Conservation (phyloP, 2,113 vertebrate genomes). For the Oenanthe melanoleuca region DNA sequence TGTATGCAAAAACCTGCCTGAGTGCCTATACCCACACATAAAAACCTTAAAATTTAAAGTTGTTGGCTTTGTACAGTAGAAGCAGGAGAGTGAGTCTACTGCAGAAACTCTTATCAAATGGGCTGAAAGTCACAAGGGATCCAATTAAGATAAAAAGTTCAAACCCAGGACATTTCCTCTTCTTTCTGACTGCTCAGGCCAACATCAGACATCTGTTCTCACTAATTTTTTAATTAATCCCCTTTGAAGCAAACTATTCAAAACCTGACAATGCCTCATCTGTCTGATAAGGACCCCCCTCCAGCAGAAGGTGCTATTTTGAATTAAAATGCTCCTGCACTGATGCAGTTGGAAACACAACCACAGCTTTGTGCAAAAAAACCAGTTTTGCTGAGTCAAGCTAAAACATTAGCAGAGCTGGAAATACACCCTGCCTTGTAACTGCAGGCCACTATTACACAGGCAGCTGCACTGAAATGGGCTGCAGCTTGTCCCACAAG, state of each 20-base stretch:
- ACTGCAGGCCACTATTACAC: constrained; percentile 1
- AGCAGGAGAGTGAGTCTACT: neutral
- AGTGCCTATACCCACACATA: neutral
- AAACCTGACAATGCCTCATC: neutral
- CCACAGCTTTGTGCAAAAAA: neutral
- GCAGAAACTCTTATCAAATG: neutral
- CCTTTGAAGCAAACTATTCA: neutral
- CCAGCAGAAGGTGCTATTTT: neutral
- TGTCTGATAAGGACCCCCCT: neutral
- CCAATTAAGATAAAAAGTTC: constrained; percentile 33
- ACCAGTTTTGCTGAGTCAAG: constrained; percentile 8
- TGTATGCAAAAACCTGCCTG: neutral
- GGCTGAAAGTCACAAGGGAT: neutral
- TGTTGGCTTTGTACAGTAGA: neutral
- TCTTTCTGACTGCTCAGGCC: neutral
- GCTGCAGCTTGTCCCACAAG: constrained; percentile 9
- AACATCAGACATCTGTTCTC: neutral
- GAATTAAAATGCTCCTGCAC: neutral
- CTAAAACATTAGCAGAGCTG: neutral
- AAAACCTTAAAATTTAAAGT: neutral
- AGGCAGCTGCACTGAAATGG: constrained; percentile 21
- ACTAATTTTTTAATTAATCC: constrained; percentile 9
- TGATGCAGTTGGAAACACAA: neutral
- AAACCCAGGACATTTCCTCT: constrained; percentile 13
- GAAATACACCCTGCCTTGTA: neutral